Evolutionary conservation across 2,888 invertebrate species (phyloP).

Genomic region (Perizoma affinitatum): DNA sequence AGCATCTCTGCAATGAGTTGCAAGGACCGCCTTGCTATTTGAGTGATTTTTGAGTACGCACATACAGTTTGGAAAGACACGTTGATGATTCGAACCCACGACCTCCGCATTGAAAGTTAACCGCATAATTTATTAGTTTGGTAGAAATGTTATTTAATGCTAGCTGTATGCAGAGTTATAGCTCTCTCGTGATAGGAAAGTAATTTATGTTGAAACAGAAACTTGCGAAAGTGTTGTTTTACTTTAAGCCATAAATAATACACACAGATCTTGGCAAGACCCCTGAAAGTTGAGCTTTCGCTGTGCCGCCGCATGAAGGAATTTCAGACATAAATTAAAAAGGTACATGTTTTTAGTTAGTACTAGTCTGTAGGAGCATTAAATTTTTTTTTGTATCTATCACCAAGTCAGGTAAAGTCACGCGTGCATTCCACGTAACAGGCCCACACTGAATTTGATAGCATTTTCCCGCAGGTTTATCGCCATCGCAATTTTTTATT

Average conservation of each 20-base stretch:
- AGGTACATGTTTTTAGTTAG: background rate
- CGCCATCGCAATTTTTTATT: too few species aligned
- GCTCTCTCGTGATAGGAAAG: conserved; percentile 20
- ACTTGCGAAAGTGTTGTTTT: conserved; percentile 27
- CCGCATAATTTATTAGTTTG: too few species aligned
- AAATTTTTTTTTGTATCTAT: background rate
- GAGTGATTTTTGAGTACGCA: too few species aligned
- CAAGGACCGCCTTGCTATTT: too few species aligned
- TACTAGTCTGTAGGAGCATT: background rate
- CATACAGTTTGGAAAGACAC: too few species aligned
- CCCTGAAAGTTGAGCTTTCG: conserved; percentile 25
- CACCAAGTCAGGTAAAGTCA: too few species aligned
- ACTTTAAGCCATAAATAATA: conserved; percentile 26
- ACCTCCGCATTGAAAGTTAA: too few species aligned
- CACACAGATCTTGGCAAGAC: conserved; percentile 24
- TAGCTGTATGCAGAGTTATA: conserved; percentile 16
- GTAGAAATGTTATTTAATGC: conserved; percentile 6
- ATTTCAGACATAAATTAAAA: conserved; percentile 19
- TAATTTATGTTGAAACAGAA: conserved; percentile 25
- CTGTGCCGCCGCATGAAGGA: conserved; percentile 16
- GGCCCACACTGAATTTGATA: too few species aligned
- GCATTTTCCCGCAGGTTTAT: too few species aligned
- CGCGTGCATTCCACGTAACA: too few species aligned
- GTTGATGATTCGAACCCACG: too few species aligned
- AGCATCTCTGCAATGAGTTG: too few species aligned